These are phyloP conservation scores for Psilopogon haemacephalus DNA, from an alignment of 2,113 vertebrate species.

Conservation along the genomic window DNA sequence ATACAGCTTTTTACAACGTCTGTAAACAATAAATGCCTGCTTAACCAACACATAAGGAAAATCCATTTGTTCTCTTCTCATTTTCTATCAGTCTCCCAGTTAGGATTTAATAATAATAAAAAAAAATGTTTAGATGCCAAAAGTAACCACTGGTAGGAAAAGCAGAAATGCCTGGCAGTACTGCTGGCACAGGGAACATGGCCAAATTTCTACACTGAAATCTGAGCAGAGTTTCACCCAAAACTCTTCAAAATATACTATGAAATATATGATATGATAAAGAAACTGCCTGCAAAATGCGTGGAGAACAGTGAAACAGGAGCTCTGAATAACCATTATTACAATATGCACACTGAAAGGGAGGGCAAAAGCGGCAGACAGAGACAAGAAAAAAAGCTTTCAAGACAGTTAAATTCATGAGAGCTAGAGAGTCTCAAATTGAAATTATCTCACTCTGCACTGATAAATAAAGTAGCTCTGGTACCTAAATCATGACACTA, in stretches of 20 bases:
- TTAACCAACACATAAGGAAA: slow-evolving; percentile 82
- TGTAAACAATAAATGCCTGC: slow-evolving; percentile 81
- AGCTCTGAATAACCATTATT: slow-evolving; percentile 67
- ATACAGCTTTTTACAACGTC: slow-evolving; percentile 75
- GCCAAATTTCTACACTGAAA: slow-evolving; percentile 52
- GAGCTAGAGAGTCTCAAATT: slow-evolving; percentile 81
- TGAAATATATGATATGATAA: background rate
- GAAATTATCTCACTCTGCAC: slow-evolving; percentile 84
- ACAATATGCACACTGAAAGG: background rate
- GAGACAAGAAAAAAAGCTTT: slow-evolving; percentile 64
- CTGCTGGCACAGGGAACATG: slow-evolving; percentile 31
- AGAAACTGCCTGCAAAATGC: slow-evolving; percentile 37
- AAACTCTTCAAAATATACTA: slow-evolving; percentile 18
- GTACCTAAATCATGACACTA: slow-evolving; percentile 87
- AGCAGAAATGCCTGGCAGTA: slow-evolving; percentile 57
- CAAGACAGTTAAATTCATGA: slow-evolving; percentile 81
- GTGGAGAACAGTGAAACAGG: slow-evolving; percentile 29
- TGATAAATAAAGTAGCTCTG: slow-evolving; percentile 84
- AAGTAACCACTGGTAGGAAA: slow-evolving; percentile 68
- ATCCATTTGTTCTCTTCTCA: slow-evolving; percentile 79
- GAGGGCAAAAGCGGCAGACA: background rate
- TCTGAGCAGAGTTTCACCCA: background rate
- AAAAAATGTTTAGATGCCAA: slow-evolving; percentile 79
- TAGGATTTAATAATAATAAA: slow-evolving; percentile 82
- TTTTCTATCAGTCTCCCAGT: slow-evolving; percentile 73